phyloP scores from a whole-genome alignment of 1,140 invertebrate species.

The Drosophila auraria region DNA sequence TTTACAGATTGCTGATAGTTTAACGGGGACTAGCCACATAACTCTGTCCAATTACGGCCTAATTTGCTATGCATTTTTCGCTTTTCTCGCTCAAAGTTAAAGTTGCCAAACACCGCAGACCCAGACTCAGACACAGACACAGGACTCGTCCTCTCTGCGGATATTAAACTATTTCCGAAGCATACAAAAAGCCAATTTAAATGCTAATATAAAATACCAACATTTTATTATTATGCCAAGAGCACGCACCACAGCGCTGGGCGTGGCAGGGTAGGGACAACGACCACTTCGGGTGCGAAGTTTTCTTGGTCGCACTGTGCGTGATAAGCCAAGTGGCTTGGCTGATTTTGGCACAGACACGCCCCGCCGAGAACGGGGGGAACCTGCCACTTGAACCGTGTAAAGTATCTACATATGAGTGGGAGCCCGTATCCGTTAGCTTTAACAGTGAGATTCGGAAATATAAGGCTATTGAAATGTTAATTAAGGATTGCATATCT shows the following conservation, averaged over 20 bases:
- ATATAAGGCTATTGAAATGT: no score
- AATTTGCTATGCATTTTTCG: conserved; percentile 73
- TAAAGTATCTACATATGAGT: conserved; percentile 62
- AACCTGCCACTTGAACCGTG: conserved; percentile 55
- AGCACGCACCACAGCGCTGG: conserved; percentile 54
- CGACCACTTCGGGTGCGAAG: conserved; percentile 64
- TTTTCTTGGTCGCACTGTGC: conserved; percentile 67
- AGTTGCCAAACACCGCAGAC: conserved; percentile 53
- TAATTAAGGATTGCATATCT: no score
- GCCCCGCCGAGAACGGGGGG: conserved; percentile 9
- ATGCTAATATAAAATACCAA: conserved; percentile 85
- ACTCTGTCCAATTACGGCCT: conserved; percentile 64
- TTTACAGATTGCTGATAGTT: conserved; percentile 63
- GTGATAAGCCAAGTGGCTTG: conserved; percentile 76
- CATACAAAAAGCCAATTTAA: conserved; percentile 84
- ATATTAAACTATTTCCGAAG: conserved; percentile 84
- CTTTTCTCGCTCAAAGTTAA: conserved; percentile 53
- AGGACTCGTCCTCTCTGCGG: conserved; percentile 56
- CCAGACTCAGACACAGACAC: conserved; percentile 28
- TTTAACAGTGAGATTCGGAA: no score
- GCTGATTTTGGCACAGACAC: conserved; percentile 64
- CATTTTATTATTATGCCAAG: conserved; percentile 83
- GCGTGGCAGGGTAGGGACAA: conserved; percentile 30
- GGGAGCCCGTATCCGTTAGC: not conserved
- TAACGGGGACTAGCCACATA: conserved; percentile 45